Base-by-base conservation (phyloP, 2,797 vertebrate genomes). In the Chromobotia macracanthus region DNA sequence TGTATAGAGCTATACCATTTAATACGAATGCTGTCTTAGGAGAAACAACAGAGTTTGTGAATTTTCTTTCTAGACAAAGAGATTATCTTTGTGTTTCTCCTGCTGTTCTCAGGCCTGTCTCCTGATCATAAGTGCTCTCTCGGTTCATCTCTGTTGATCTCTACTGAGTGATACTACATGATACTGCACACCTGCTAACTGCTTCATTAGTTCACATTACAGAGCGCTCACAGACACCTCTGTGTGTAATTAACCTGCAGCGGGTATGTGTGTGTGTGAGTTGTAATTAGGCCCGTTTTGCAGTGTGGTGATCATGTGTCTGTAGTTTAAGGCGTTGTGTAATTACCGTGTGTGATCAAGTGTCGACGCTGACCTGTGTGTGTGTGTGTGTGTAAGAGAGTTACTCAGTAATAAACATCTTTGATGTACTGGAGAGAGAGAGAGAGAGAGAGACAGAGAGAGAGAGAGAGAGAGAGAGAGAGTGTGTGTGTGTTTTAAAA, bases 151-250 rank as follows among this genome's bases (percentile, higher is more conserved):
- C n/a, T 3, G 19, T 55, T 55, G 23, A 50, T n/a, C 15, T 64
- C 46, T 12, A 31, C 31, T 56, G 48, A 56, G 21, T 81, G 74
- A 77, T 48, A 61, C 69, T 67, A 85, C 50, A 53, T 79, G 84
- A 86, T 82, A 73, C 81, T 65, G 21, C 83, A 83, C 87, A 88
- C 86, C 87, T 88, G 87, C 79, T 78, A 81, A 80, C 77, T 71
- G 77, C 58, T 75, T 80, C 84, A 85, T 87, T 85, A 87, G 77
- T 77, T 85, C 73, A 10, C 16, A 65, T 84, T 85, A 81, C 78
- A 71, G 66, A 67, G 35, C 23, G 80, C 85, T 83, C 38, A 71
- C 68, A 80, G 82, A 79, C 73, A 77, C 31, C 61, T 70, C 50
- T 72, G 84, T 80, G 82, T 81, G 83, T 85, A 81, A 87, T 84